Evolutionary conservation across 2,888 invertebrate species (phyloP), one percentile per base, ranked within the genome.

Genomic region (Entomobrya multifasciata): DNA sequence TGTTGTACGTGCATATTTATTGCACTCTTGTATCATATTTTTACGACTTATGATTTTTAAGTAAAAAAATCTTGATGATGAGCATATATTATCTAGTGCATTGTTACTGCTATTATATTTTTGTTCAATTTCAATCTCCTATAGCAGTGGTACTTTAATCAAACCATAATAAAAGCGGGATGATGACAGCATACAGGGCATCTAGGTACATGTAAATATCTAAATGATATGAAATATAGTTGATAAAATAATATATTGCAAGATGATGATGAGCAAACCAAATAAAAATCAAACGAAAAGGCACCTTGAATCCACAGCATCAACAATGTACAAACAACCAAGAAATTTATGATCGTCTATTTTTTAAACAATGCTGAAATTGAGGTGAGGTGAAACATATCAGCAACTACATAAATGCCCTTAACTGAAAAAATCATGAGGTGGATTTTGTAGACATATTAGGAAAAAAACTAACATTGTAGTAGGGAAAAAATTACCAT

Each of bases 331-430:
- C 65, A 76, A 76, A 62, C 49, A 83, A 65, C 76, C 27, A 49
- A 83, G 36, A 60, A 70, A 83, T 83, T 83, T 83, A 83, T 83
- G 83, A 52, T 17, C 83, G n/a, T 70, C 44, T 70, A 70, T 70
- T 81, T 81, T 70, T 17, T 65, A 83, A 36, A 76, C 60, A 72
- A 81, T 70, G 57, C 22, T 55, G 36, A 72, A 65, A 47, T 47
- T 44, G 49, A 79, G 79, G 67, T 55, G 70, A 49, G 70, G 55
- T 70, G 25, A 79, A 49, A 79, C 25, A 82, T 74, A 74, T 74
- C 57, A 74, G 60, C 60, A 70, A 44, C 47, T 5, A 55, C 52
- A 74, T 47, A 60, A 41, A 72, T 82, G 82, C 72, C 74, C 82
- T 60, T 27, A 44, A 47, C 60, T 47, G 60, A 60, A 60, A 47